phyloP scores from a whole-genome alignment of 2,888 invertebrate genomes.

The Ceraclea dissimilis region DNA sequence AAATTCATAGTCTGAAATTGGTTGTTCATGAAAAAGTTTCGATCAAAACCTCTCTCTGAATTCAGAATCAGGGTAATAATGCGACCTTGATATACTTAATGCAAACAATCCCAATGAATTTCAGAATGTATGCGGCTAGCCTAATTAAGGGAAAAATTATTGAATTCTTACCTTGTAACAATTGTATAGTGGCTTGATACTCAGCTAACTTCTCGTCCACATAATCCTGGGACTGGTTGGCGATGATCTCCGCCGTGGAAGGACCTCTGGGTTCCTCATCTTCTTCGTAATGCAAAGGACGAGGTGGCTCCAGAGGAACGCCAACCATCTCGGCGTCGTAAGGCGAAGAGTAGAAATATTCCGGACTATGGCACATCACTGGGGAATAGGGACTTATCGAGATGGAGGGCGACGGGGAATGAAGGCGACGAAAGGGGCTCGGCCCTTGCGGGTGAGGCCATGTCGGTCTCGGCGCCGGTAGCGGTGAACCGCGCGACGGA shows the following conservation, averaged over 20 bases:
- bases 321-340: constrained; percentile 61
- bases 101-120: too few relatives aligned
- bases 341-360: constrained; percentile 52
- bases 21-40: too few relatives aligned
- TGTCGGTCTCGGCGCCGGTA: constrained; percentile 40
- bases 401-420: constrained; percentile 44
- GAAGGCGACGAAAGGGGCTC: constrained; percentile 39
- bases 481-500: constrained; percentile 43
- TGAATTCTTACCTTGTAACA: constrained; percentile 80
- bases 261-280: constrained; percentile 72
- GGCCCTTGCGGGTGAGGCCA: constrained; percentile 35
- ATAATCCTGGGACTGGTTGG: constrained; percentile 89
- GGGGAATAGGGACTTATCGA: constrained; percentile 51
- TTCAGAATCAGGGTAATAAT: too few relatives aligned
- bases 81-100: too few relatives aligned
- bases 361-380: constrained; percentile 52
- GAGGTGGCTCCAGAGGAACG: constrained; percentile 67
- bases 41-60: too few relatives aligned
- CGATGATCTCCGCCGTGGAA: constrained; percentile 86
- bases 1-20: too few relatives aligned
- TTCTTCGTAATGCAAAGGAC: constrained; percentile 55
- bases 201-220: constrained; percentile 90
- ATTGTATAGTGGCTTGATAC: constrained; percentile 86
- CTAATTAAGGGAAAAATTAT: too few relatives aligned
- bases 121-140: too few relatives aligned